Conservation (phyloP, 1,140 invertebrate species). For the Dufourea novaeangliae region DNA sequence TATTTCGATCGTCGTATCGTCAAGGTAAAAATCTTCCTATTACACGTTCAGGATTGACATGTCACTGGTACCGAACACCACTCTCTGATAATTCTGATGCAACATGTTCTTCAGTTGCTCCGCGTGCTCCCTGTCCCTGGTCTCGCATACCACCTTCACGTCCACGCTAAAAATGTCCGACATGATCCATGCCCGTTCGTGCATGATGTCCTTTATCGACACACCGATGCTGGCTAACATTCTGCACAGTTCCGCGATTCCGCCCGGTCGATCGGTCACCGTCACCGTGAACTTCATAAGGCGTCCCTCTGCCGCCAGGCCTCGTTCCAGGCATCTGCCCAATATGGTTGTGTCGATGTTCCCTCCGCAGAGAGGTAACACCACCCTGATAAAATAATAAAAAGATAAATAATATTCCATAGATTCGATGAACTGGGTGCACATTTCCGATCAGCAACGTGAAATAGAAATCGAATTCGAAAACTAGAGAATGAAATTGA, state of each 20-base stretch:
- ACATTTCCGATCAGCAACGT: background rate
- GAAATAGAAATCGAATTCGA: background rate
- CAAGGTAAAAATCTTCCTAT: background rate
- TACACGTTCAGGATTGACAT: background rate
- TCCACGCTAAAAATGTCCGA: conserved; percentile 93
- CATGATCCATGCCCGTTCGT: conserved; percentile 95
- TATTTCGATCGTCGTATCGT: background rate
- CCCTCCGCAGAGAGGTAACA: conserved; percentile 92
- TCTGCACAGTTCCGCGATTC: conserved; percentile 92
- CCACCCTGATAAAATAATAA: conserved; percentile 84
- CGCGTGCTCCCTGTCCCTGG: conserved; percentile 89
- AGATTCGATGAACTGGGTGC: too few species aligned
- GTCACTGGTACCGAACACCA: conserved; percentile 65
- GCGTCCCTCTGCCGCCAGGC: conserved; percentile 93
- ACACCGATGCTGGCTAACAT: conserved; percentile 89
- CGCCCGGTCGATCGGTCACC: conserved; percentile 92
- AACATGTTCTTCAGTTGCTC: conserved; percentile 85
- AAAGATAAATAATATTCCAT: background rate
- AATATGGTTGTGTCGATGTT: conserved; percentile 97
- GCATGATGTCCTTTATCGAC: conserved; percentile 96
- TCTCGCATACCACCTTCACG: conserved; percentile 93
- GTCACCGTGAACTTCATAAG: conserved; percentile 93
- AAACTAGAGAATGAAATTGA: too few species aligned
- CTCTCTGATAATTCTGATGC: conserved; percentile 83
- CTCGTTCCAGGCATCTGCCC: conserved; percentile 93